Base-by-base conservation (phyloP, 2,113 vertebrate species). In the Gavia stellata region DNA sequence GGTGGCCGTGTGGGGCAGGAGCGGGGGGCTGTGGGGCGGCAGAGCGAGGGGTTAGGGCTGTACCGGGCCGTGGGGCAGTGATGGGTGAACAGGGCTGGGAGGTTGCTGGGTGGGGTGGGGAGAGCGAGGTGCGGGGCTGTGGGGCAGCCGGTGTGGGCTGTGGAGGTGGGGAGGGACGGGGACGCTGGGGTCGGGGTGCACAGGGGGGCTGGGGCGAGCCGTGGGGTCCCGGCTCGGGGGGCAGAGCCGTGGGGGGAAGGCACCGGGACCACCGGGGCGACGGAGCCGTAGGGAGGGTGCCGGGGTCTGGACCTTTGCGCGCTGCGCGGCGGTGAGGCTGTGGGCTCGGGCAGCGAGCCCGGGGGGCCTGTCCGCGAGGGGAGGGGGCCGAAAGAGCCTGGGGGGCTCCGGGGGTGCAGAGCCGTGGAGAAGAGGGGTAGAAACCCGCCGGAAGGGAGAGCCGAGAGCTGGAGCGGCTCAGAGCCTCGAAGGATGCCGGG, bases 321-420 rank as follows among this genome's bases (percentile, higher is more conserved):
- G 3, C 33, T 4, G 42, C 25, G 38, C 6, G 3, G 17, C 3
- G 15, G n/a, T 2, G n/a, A 20, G 4, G 53, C 42, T 17, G 73
- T 5, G 1, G 4, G 3, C 26, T 31, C 1, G 3, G 25, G 55
- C 55, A 75, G 73, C 6, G 14, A 31, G 47, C 17, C n/a, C 12
- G 44, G 38, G 9, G 50, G 62, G 49, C 25, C 29, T 3, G 19
- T n/a, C 78, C 3, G 6, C 1, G 20, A 62, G 81, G 25, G 86
- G 66, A n/a, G 62, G 23, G 71, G 33, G 52, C 59, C n/a, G 12
- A 17, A 23, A 16, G 38, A 18, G 47, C 28, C 19, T 3, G 53
- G 81, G 91, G 75, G 85, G 61, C 75, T 58, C 81, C 53, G 56
- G 83, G 36, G 13, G 45, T 4, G 45, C 21, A 53, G 81, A 49